phyloP scores from a whole-genome alignment of 1,140 invertebrate species.

The Lucilia cuprina region DNA sequence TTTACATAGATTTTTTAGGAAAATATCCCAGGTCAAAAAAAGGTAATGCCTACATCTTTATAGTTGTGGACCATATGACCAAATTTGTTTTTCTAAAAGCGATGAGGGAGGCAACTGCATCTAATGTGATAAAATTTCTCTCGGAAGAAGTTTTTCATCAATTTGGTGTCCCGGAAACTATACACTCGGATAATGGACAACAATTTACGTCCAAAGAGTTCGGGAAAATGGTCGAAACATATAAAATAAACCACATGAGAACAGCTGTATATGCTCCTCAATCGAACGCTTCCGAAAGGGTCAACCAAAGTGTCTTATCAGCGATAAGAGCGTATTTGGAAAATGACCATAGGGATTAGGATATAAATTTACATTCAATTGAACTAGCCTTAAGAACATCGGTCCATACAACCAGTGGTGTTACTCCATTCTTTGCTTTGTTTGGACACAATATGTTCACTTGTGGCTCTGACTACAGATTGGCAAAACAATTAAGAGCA shows the following conservation, averaged over 20 bases:
- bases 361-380: not conserved
- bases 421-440: not conserved
- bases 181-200: not conserved
- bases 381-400: not conserved
- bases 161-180: not conserved
- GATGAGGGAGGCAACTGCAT: not conserved
- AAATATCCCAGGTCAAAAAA: not conserved
- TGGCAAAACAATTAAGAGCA: not conserved
- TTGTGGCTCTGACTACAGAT: not conserved
- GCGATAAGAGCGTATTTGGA: constrained; percentile 9
- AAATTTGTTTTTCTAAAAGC: constrained; percentile 25
- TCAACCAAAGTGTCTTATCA: constrained; percentile 4
- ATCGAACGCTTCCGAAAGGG: constrained; percentile 26
- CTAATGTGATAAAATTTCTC: not conserved
- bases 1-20: not conserved
- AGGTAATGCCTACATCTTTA: not conserved
- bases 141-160: not conserved
- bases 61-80: not conserved
- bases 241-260: constrained; percentile 4
- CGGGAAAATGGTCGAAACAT: not conserved
- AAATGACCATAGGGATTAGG: not conserved
- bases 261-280: constrained; percentile 22
- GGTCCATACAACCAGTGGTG: not conserved
- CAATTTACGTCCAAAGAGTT: constrained; percentile 22
- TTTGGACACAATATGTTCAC: constrained; percentile 4